Conservation (phyloP, 2,888 invertebrate genomes). For the Drosophila borealis region DNA sequence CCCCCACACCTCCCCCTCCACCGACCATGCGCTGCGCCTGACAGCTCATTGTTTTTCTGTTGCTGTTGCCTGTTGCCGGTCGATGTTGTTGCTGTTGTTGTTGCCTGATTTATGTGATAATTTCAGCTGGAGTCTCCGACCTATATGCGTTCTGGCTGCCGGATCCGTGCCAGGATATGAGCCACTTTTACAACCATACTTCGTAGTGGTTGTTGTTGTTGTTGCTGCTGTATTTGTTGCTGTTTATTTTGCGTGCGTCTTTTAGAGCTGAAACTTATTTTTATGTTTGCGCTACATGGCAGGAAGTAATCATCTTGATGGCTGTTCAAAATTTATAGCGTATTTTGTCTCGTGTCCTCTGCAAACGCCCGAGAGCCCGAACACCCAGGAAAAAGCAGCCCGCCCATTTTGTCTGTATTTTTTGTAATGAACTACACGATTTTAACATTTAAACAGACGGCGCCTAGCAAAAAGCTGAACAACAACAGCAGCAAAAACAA, state of each 20-base stretch:
- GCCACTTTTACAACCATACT: constrained; percentile 76
- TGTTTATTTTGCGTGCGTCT: constrained; percentile 70
- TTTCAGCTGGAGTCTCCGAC: constrained; percentile 61
- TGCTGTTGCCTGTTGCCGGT: constrained; percentile 51
- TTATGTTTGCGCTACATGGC: constrained; percentile 75
- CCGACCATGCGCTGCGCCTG: constrained; percentile 9
- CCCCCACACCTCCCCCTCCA: not conserved
- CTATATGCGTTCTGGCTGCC: constrained; percentile 68
- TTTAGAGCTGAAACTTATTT: constrained; percentile 71
- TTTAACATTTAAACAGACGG: constrained; percentile 70
- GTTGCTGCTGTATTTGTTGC: constrained; percentile 39
- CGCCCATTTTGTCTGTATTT: constrained; percentile 4
- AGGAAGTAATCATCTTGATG: constrained; percentile 81
- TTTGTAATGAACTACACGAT: constrained; percentile 76
- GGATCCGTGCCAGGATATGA: constrained; percentile 78
- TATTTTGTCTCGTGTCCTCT: constrained; percentile 44
- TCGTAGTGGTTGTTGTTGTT: constrained; percentile 54
- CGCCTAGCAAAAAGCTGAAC: constrained; percentile 50
- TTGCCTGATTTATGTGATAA: constrained; percentile 77
- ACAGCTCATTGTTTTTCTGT: constrained; percentile 61
- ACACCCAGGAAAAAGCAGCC: not conserved
- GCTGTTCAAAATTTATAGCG: constrained; percentile 78
- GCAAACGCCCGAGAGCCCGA: not conserved
- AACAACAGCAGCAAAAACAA: constrained; percentile 51
- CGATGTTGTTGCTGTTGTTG: constrained; percentile 34